Conservation (phyloP, 2,113 vertebrate species). For the Thamnaconus septentrionalis region DNA sequence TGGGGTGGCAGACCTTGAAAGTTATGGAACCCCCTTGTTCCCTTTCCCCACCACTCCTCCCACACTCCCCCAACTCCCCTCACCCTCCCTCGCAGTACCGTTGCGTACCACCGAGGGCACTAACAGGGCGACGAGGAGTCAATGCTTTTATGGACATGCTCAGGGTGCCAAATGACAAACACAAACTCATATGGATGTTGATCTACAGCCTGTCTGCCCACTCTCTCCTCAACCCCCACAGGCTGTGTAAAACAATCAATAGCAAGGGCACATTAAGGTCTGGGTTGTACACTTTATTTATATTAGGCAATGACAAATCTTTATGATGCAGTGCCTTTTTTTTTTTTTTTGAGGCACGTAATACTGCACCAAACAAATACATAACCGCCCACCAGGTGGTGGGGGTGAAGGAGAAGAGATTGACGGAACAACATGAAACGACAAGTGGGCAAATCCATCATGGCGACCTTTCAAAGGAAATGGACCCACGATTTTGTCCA, state of each 20-base stretch:
- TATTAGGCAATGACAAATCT: constrained; percentile 75
- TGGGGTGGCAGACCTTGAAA: constrained; percentile 43
- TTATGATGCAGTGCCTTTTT: constrained; percentile 67
- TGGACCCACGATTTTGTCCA: constrained; percentile 61
- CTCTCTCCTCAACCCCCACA: constrained; percentile 22
- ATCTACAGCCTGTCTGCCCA: constrained; percentile 62
- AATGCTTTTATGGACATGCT: constrained; percentile 64
- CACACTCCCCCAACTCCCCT: no score
- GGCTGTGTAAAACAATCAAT: constrained; percentile 73
- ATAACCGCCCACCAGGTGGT: constrained; percentile 42
- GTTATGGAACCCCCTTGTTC: constrained; percentile 33
- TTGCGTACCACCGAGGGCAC: constrained; percentile 45
- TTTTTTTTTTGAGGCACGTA: constrained; percentile 47
- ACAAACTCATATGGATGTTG: constrained; percentile 65
- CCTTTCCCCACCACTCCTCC: no score
- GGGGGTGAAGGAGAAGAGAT: constrained; percentile 47
- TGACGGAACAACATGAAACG: constrained; percentile 65
- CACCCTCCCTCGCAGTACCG: not conserved
- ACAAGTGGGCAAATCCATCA: constrained; percentile 72
- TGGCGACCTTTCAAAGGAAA: constrained; percentile 70
- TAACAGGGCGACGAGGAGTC: constrained; percentile 62
- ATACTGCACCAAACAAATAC: constrained; percentile 60
- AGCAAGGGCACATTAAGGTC: constrained; percentile 74
- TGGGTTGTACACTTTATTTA: constrained; percentile 73
- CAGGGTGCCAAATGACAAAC: constrained; percentile 67